Base-by-base conservation (phyloP, 2,888 invertebrate species). In the Oscheius myriophilus region DNA sequence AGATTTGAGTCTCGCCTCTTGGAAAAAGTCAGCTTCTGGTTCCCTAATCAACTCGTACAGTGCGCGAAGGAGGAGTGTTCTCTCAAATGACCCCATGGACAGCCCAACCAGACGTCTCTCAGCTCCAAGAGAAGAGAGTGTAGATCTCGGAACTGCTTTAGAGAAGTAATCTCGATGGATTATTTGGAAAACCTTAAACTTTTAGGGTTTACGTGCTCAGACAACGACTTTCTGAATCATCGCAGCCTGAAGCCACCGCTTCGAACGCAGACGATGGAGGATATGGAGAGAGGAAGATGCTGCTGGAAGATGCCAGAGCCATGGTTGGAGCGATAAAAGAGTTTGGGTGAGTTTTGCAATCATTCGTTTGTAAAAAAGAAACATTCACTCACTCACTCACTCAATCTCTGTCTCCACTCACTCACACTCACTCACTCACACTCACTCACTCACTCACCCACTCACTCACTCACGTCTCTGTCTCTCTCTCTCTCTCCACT, bases 31-130 rank as follows among this genome's bases (percentile, higher is more conserved):
- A 0, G 63, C 71, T 14, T 71, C 73, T 6, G 64, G 72, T 4
- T 73, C 78, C 4, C 67, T 78, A 3, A 70, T 78, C 45, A 75
- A 72, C 39, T 69, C 75, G 1, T 78, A 68, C 64, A 75, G 75
- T 11, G 71, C 62, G 18, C 69, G 78, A 4, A 68, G 78, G 18
- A 69, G 78, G 16, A 70, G 70, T 0, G 70, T 75, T n/a, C 70
- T 78, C 0, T 73, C 78, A 2, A 45, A 39, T 7, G 66, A 65
- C 39, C 25, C 64, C 3, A 16, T 57, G 12, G 76, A 73, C 21
- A 70, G 70, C 4, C 73, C 76, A 12, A 59, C 76, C 1, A 55
- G 69, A 25, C 66, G 72, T 4, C 46, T 72, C 0, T 58, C 76
- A 2, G 68, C 73, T 3, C 58, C 69, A 23, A 68, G 65, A 26